These are phyloP conservation scores for Carduelis carduelis DNA, from an alignment of 2,797 vertebrate species.

Conservation along the genomic window DNA sequence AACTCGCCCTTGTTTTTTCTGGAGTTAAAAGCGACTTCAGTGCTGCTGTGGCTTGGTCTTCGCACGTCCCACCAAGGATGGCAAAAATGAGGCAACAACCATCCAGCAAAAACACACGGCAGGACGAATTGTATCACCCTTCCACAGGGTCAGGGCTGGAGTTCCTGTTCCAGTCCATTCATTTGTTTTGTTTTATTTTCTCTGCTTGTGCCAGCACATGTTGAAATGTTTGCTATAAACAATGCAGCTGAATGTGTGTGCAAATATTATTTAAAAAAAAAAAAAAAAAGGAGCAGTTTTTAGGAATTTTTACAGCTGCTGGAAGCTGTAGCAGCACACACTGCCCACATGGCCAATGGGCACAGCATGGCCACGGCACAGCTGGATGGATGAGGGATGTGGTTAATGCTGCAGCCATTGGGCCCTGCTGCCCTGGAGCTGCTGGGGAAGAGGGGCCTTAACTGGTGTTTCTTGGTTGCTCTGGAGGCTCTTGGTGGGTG, in stretches of 20 bases:
- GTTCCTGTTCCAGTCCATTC: conserved; percentile 13
- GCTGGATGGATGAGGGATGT: background rate
- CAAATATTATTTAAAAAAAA: background rate
- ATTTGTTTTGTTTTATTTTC: background rate
- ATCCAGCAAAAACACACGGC: background rate
- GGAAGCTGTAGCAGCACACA: background rate
- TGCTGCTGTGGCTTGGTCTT: background rate
- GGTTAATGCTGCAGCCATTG: background rate
- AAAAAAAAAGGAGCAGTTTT: background rate
- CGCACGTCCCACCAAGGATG: background rate
- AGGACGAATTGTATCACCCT: background rate
- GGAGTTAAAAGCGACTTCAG: background rate
- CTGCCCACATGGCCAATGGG: accelerated
- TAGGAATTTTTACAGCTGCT: background rate
- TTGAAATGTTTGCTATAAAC: background rate
- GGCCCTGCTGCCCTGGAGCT: background rate
- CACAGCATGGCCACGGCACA: accelerated
- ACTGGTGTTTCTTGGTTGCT: background rate
- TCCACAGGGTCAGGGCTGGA: background rate
- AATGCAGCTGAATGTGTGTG: background rate
- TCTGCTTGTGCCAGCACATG: background rate
- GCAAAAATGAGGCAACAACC: background rate
- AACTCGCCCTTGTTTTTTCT: background rate
- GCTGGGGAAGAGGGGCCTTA: accelerated
- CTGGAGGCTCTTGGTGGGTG: background rate